Base-by-base conservation (phyloP, 2,113 vertebrate genomes). In the Ochotona princeps region DNA sequence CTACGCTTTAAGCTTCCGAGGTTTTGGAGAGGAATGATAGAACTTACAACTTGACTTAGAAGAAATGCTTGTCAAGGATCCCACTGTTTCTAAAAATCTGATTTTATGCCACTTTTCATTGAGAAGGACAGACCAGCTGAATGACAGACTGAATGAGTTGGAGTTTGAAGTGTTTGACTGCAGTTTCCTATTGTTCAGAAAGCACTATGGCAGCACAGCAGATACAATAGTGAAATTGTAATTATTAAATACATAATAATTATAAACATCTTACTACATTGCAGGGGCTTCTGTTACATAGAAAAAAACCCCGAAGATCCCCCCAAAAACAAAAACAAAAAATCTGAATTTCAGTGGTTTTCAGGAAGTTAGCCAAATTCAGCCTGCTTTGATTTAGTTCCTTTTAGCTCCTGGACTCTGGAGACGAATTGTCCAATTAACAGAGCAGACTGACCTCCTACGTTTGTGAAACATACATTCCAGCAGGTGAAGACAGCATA, bases 111-210 rank as follows among this genome's bases (percentile, higher is more conserved):
- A 69, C 57, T 86, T 87, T 84, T 78, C 23, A 73, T 84, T 85
- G 73, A 85, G 67, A 60, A 14, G 90, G 28, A 74, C 32, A 57
- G 69, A 84, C 23, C 57, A 84, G 61, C 44, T 78, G 49, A 88
- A 63, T 69, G 69, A 61, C 2, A 66, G 61, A 61, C 2, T 72
- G 61, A 93, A 78, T 65, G 87, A 44, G 30, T 13, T n/a, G 65
- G 44, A 32, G 38, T 92, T 65, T 88, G 84, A 83, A 80, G 17
- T n/a, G n/a, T 83, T 86, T 75, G 67, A 32, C 26, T 90, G 8
- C 63, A 35, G 18, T 82, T 92, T 78, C 82, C 67, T 51, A 17
- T 87, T n/a, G 12, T 94, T 92, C 32, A 87, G 81, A 93, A 92
- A 91, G 26, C 51, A 63, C 60, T 14, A 28, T 38, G 49, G 83